Evolutionary conservation across 2,113 vertebrate genomes (phyloP).

Genomic region (Neogobius melanostomus): DNA sequence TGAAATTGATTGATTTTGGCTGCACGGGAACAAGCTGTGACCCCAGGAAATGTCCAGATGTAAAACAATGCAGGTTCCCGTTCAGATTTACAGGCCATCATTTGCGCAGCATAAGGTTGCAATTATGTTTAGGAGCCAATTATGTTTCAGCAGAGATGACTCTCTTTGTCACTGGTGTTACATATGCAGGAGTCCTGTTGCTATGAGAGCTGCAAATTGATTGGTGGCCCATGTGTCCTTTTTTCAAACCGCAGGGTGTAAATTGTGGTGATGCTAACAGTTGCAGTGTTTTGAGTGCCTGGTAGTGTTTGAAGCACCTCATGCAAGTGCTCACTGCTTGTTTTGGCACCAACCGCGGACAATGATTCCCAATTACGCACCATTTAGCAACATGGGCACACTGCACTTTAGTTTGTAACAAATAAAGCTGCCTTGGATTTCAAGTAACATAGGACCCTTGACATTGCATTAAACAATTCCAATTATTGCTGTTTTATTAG

Average conservation of each 20-base stretch:
- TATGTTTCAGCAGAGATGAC: neutral
- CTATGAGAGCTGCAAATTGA: constrained; percentile 4
- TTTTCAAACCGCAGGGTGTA: constrained; percentile 2
- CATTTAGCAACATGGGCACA: neutral
- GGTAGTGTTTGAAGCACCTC: neutral
- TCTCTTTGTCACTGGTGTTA: neutral
- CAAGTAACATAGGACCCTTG: no score
- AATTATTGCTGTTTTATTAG: no score
- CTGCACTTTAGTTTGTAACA: neutral
- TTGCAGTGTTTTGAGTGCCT: constrained; percentile 14
- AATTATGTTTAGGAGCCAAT: constrained; percentile 4
- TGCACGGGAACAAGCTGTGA: constrained; percentile 5
- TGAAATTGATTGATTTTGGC: constrained; percentile 9
- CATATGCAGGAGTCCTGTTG: neutral
- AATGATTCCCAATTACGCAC: neutral
- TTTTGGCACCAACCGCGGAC: neutral
- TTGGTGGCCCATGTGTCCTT: neutral
- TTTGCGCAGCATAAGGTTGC: neutral
- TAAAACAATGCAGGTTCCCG: neutral
- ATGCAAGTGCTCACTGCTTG: neutral
- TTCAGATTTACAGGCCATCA: neutral
- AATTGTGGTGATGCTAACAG: constrained; percentile 13
- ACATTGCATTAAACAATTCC: no score
- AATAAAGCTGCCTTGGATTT: neutral
- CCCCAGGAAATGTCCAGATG: constrained; percentile 2